phyloP scores from a whole-genome alignment of 2,113 vertebrate genomes.

The Brachypodius melanocephalos region DNA sequence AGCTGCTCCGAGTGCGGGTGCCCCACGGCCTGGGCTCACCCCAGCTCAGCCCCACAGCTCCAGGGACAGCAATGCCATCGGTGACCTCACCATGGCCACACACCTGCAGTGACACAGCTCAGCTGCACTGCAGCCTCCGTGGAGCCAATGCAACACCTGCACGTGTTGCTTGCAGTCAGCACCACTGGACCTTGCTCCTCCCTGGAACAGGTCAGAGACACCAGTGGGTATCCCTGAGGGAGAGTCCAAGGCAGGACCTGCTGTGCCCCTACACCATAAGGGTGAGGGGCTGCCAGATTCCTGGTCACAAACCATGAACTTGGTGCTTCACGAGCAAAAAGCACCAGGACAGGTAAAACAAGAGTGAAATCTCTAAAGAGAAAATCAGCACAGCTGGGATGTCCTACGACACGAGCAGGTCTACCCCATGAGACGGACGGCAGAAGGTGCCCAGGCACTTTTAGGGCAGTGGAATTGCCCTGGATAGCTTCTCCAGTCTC shows the following conservation, averaged over 20 bases:
- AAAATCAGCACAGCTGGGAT: background rate
- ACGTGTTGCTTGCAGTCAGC: background rate
- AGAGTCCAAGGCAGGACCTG: background rate
- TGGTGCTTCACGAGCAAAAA: background rate
- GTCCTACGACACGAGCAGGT: background rate
- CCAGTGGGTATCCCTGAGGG: background rate
- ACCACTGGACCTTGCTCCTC: background rate
- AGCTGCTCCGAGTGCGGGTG: background rate
- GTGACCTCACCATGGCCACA: background rate
- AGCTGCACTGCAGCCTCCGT: background rate
- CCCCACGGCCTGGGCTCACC: rapidly evolving
- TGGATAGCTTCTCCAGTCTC: background rate
- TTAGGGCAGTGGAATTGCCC: background rate
- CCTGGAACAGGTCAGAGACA: background rate
- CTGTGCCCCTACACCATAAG: background rate
- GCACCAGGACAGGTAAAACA: background rate
- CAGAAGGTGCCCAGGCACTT: background rate
- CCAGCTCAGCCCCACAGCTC: background rate
- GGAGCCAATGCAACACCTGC: background rate
- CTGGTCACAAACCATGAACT: background rate
- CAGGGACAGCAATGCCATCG: background rate
- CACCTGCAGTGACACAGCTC: background rate
- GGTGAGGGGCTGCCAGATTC: background rate
- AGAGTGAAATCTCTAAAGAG: background rate
- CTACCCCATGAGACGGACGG: rapidly evolving